Base-by-base conservation (phyloP, 2,797 vertebrate species). In the Holocentrus rufus region DNA sequence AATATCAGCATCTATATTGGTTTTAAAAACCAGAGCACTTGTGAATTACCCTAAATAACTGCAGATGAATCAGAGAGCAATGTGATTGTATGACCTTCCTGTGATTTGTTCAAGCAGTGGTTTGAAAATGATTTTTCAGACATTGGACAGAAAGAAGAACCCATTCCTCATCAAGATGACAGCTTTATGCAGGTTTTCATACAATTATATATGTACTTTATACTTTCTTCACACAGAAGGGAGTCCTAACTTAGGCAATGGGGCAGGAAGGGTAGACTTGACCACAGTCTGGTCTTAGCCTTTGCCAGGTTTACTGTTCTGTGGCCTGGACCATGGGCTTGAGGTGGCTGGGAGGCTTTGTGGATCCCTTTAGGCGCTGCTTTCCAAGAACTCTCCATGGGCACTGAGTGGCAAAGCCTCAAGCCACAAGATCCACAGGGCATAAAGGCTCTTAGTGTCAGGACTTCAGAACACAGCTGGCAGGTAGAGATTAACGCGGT, bases 361-460 rank as follows among this genome's bases (percentile, higher is more conserved):
- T 64, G 72, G 79, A 75, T 82, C 79, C 64, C 30, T 56, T 44
- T 46, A 3, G 63, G 25, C 62, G 60, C 54, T 13, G 11, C 76
- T 71, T 66, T 85, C 86, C 87, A 88, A 85, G 72, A 90, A 86
- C 86, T 72, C 72, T 85, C 77, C 47, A 20, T 65, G 78, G 83
- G 82, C 77, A 68, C 69, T 54, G 58, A 61, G 78, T 69, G 83
- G 87, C 82, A 66, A 87, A 90, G 84, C 84, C 87, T 89, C 83
- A 89, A 87, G 83, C 90, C 91, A 87, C 91, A 89, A 66, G 83
- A 67, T 79, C 86, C 87, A 80, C 90, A 82, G 82, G 77, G 72
- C 72, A 88, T 81, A 75, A 85, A 89, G 85, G 81, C 76, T 70
- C 80, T 79, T 57, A 84, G 86, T 89, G 85, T 83, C 59, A 4